These are phyloP conservation scores for Actias luna DNA, from an alignment of 2,888 invertebrate species.

Conservation along the genomic window DNA sequence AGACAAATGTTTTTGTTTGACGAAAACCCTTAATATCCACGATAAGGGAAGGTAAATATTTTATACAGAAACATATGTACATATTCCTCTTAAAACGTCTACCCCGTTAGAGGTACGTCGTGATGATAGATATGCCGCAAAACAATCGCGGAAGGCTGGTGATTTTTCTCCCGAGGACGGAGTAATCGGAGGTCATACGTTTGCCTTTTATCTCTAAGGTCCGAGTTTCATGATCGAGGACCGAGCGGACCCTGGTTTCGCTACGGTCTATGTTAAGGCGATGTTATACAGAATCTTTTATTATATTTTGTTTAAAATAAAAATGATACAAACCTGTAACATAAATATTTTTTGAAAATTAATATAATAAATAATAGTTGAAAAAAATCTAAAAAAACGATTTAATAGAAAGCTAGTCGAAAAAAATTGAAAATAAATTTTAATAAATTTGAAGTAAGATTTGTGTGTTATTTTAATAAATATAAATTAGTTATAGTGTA, in stretches of 20 bases:
- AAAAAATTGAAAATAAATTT: too few relatives aligned
- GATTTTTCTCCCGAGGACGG: constrained; percentile 2
- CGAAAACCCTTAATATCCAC: background rate
- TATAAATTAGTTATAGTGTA: too few relatives aligned
- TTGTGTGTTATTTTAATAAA: too few relatives aligned
- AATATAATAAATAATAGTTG: too few relatives aligned
- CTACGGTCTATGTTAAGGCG: background rate
- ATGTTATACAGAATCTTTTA: background rate
- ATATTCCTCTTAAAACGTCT: background rate
- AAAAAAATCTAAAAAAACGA: too few relatives aligned
- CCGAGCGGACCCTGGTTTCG: background rate
- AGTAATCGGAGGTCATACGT: constrained; percentile 11
- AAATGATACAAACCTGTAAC: too few relatives aligned
- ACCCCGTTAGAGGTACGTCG: constrained; percentile 9
- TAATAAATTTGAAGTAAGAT: too few relatives aligned
- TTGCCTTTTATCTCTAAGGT: constrained; percentile 3
- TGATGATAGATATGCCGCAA: constrained; percentile 6
- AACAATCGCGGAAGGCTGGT: background rate
- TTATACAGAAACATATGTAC: background rate
- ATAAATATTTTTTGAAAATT: too few relatives aligned
- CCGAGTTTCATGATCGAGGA: constrained; percentile 7
- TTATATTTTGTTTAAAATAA: background rate
- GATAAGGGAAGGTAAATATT: background rate
- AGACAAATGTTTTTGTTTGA: background rate
- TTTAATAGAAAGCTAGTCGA: too few relatives aligned